Evolutionary conservation across 2,797 vertebrate genomes (phyloP), one percentile per base, ranked within the genome.

Genomic region (Synanceia verrucosa): DNA sequence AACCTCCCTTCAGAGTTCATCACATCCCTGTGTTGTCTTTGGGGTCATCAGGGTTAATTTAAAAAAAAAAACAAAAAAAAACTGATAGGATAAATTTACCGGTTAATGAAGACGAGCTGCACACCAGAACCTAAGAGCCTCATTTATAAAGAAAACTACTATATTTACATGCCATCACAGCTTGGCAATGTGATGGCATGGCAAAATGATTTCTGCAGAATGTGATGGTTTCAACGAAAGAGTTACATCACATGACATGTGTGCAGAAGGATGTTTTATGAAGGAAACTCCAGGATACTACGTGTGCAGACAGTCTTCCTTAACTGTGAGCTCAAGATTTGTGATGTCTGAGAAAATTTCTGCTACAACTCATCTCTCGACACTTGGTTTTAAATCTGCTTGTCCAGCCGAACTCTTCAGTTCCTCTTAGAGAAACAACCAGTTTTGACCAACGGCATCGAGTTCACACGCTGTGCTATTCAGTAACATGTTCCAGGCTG

Each of bases 1-100:
- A 18, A 48, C 36, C 53, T 88, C 86, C 76, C 76, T 82, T 82
- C 75, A 66, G 50, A 79, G 55, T 78, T 69, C 62, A 63, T 59
- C 18, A 37, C 66, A 64, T 83, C 47, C 61, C 78, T 56, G n/a
- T 23, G 55, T 46, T 52, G 39, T 73, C 39, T 82, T 65, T n/a
- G n/a, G n/a, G n/a, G n/a, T n/a, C 51, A 39, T 60, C 48, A 26
- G 23, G 46, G 41, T 28, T 7, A 71, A 5, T 43, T 16, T 5
- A 16, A 26, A 1, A n/a, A 46, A 46, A 33, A 21, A 62, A 13
- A 28, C 4, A 37, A 51, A 62, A 13, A 28, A 3, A 37, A 51
- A 61, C 1, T n/a, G 28, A 24, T n/a, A 3, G 18, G 11, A 62
- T 39, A 0, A 3, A 57, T 23, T 6, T 44, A 58, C 4, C 1